Conservation (phyloP, 2,113 vertebrate genomes). For the Okapia johnstoni region DNA sequence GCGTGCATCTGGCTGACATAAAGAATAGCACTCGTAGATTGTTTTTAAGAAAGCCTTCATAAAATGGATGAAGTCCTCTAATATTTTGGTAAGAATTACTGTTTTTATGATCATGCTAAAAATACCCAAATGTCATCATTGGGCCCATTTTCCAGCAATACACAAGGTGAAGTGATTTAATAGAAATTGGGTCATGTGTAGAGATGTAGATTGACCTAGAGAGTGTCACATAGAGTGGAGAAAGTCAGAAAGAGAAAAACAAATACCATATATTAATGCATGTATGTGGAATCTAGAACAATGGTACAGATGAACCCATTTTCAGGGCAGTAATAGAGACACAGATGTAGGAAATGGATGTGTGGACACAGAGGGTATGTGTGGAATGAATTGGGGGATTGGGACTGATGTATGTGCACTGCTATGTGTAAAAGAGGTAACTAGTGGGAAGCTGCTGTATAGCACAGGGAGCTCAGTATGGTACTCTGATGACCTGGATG, state of each 20-base stretch:
- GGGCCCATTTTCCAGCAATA: not conserved
- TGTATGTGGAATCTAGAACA: not conserved
- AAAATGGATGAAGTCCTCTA: too few species aligned
- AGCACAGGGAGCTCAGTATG: not conserved
- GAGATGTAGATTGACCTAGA: not conserved
- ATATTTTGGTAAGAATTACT: too few species aligned
- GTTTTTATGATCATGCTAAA: too few species aligned
- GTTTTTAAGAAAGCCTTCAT: too few species aligned
- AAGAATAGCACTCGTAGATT: not conserved
- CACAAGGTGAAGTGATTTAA: not conserved
- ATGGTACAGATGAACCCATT: not conserved
- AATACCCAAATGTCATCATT: too few species aligned
- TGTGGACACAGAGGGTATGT: not conserved
- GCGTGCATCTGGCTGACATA: fast-evolving
- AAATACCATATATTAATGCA: not conserved
- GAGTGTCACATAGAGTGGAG: not conserved
- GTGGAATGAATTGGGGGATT: not conserved
- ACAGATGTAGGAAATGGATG: not conserved
- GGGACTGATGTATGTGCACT: not conserved
- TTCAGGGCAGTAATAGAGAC: not conserved
- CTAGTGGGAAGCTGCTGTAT: not conserved
- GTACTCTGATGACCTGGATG: not conserved
- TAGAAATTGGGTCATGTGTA: not conserved
- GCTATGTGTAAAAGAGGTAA: not conserved
- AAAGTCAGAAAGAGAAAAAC: not conserved